Evolutionary conservation across 2,113 vertebrate genomes (phyloP), one percentile per base, ranked within the genome.

Genomic region (Puma concolor): DNA sequence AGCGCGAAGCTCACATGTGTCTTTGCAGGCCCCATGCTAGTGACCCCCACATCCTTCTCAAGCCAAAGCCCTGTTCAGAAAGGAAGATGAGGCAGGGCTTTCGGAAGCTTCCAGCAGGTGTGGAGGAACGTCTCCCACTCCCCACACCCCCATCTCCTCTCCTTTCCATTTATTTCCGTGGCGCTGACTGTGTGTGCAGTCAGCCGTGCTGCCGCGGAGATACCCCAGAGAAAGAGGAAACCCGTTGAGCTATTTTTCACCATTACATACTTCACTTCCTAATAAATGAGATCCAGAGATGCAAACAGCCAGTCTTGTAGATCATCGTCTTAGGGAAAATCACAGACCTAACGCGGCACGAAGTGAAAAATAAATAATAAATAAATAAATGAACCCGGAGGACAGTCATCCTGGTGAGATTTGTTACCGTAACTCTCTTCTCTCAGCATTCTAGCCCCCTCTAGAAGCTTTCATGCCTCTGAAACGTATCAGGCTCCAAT

Each of bases 281-380:
- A 98, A 99, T 98, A 98, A 98, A 98, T 98, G 98, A 99, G 98
- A 98, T 97, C 98, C 98, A 97, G 86, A 96, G 98, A 64, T 98
- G 98, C 95, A 98, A 98, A 94, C 97, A 48, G 87, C 66, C 81
- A 63, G 90, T 93, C 98, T 98, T 98, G 97, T 97, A 98, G 97
- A 98, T 98, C 98, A 97, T 98, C 98, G 14, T 98, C 98, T 94
- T 94, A 85, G 95, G 92, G 27, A 98, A 96, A 97, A 95, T 94
- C 82, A 96, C 98, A 96, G 98, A 98, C 98, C 97, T 97, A 92
- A 85, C 4, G 19, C 97, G 88, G 94, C 95, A 96, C 98, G 95
- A 98, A 98, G 95, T 88, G 92, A 98, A 97, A 98, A 98, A 44
- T 4, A 76, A 77, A 69, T 4, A 36, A 71, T 31, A 66, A 69